Evolutionary conservation across 2,888 invertebrate genomes (phyloP).

Genomic region (Sphaerophoria rueppellii): DNA sequence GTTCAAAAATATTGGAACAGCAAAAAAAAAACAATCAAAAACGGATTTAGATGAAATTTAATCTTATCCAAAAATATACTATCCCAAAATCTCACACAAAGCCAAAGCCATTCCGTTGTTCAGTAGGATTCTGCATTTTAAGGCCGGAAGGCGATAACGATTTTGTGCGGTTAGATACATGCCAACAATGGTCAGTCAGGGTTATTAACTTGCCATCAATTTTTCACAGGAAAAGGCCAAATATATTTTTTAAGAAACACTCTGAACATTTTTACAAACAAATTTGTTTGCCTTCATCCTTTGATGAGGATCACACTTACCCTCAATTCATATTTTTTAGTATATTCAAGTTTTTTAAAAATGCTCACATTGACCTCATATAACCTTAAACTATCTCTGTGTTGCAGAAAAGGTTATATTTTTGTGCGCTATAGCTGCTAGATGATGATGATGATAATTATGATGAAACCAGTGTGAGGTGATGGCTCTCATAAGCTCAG

Average conservation of each 20-base stretch:
- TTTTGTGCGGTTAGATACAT: neutral
- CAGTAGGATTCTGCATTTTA: too few species aligned
- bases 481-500: slow-evolving; percentile 4
- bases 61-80: neutral
- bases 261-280: slow-evolving; percentile 51
- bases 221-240: slow-evolving; percentile 27
- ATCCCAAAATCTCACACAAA: neutral
- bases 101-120: too few species aligned
- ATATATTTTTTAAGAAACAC: slow-evolving; percentile 55
- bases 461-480: neutral
- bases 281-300: neutral
- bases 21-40: slow-evolving; percentile 18
- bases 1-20: too few species aligned
- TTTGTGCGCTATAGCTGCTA: neutral
- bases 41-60: slow-evolving; percentile 23
- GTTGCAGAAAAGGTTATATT: slow-evolving; percentile 24
- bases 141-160: slow-evolving; percentile 13
- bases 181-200: slow-evolving; percentile 26
- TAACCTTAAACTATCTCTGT: slow-evolving; percentile 51
- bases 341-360: slow-evolving; percentile 50
- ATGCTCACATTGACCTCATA: slow-evolving; percentile 61
- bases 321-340: slow-evolving; percentile 44
- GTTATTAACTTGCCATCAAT: slow-evolving; percentile 44
- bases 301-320: slow-evolving; percentile 13
- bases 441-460: slow-evolving; percentile 2